Conservation (phyloP, 2,797 vertebrate genomes). For the Thunnus albacares region DNA sequence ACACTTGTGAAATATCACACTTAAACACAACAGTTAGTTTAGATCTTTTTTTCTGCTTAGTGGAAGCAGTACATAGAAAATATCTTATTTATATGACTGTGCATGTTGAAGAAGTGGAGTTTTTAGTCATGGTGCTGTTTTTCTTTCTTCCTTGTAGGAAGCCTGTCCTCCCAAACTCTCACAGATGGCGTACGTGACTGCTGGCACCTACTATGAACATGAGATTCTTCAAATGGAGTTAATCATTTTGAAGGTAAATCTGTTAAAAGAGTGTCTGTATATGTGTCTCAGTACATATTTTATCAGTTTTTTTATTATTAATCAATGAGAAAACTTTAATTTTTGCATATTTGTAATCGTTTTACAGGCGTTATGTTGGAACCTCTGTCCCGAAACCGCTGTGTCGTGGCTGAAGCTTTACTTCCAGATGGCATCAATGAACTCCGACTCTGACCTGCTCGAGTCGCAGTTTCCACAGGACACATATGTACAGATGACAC, state of each 20-base stretch:
- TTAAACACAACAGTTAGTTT: too few species aligned
- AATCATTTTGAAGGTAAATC: conserved; percentile 90
- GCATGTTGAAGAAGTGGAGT: accelerated
- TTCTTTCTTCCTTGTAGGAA: conserved; percentile 82
- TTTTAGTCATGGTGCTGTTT: neutral
- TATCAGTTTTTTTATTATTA: neutral
- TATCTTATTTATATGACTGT: neutral
- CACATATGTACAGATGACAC: conserved; percentile 89
- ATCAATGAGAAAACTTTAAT: neutral
- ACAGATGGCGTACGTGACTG: conserved; percentile 92
- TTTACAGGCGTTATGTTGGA: conserved; percentile 91
- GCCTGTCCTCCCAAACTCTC: conserved; percentile 92
- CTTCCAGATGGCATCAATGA: conserved; percentile 90
- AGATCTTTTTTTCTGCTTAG: neutral
- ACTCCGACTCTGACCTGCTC: conserved; percentile 86
- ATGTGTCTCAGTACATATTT: too few species aligned
- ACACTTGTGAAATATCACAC: too few species aligned
- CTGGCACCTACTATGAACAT: conserved; percentile 91
- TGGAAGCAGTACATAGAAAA: neutral
- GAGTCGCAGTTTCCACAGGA: conserved; percentile 93
- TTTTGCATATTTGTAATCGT: neutral
- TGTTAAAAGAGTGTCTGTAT: accelerated
- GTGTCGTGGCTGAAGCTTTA: conserved; percentile 93
- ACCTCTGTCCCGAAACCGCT: conserved; percentile 90
- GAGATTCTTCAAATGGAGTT: conserved; percentile 94